Conservation (phyloP, 1,140 invertebrate genomes). For the Octopus bimaculoides region DNA sequence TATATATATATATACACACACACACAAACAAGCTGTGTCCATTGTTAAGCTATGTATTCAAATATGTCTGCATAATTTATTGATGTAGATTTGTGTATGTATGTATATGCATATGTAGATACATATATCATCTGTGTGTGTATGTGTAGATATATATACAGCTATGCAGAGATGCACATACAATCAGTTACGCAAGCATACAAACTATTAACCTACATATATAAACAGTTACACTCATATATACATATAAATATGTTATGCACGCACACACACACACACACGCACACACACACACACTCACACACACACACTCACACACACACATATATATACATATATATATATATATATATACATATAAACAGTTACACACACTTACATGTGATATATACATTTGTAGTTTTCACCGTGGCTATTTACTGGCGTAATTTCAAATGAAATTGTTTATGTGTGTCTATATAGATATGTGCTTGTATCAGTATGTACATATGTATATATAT, state of each 20-base stretch:
- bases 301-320: background rate
- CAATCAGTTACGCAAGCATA: too few species aligned
- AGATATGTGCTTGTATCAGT: background rate
- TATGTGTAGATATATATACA: too few species aligned
- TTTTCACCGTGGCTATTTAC: background rate
- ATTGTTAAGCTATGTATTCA: too few species aligned
- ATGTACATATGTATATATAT: background rate
- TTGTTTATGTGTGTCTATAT: background rate
- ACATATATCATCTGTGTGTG: too few species aligned
- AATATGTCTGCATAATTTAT: too few species aligned
- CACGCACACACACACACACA: background rate
- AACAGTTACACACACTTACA: background rate
- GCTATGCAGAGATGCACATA: too few species aligned
- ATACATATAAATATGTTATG: background rate
- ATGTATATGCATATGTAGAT: too few species aligned
- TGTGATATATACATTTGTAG: background rate
- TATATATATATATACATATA: background rate
- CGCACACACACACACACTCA: background rate
- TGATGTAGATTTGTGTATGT: too few species aligned
- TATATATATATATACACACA: too few species aligned
- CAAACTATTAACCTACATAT: too few species aligned
- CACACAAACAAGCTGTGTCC: too few species aligned
- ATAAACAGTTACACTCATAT: too few species aligned
- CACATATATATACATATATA: background rate
- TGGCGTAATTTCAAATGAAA: background rate